Conservation (phyloP, 2,113 vertebrate species). For the Podarcis raffonei region DNA sequence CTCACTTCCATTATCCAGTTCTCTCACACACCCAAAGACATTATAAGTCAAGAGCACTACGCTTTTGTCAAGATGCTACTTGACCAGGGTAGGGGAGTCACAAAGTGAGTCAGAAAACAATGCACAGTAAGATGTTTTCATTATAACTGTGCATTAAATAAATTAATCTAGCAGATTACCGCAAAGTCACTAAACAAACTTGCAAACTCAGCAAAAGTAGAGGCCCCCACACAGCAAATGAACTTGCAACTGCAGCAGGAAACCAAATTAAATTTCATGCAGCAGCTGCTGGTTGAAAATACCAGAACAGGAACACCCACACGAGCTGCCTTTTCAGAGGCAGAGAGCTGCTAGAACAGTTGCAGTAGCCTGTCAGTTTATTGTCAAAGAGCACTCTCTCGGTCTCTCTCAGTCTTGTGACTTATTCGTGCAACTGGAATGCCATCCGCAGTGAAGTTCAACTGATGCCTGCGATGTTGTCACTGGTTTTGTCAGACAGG, state of each 20-base stretch:
- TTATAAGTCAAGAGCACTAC: conserved; percentile 22
- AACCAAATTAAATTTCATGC: conserved; percentile 22
- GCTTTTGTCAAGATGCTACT: neutral
- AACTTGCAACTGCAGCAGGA: conserved; percentile 57
- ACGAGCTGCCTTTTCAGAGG: neutral
- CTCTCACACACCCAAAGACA: neutral
- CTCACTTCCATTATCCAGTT: no score
- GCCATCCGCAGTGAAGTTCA: neutral
- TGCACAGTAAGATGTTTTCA: neutral
- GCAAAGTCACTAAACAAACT: conserved; percentile 42
- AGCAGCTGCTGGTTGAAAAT: conserved; percentile 22
- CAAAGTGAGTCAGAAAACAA: neutral
- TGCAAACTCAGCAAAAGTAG: conserved; percentile 57
- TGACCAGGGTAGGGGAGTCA: neutral
- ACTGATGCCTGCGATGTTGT: neutral
- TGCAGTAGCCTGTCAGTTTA: neutral
- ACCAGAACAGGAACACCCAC: neutral
- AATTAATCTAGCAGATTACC: conserved; percentile 33
- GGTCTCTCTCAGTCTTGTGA: neutral
- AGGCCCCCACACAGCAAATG: conserved; percentile 35
- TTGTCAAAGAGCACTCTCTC: neutral
- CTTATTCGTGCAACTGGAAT: neutral
- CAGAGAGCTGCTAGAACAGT: neutral
- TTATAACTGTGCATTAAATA: neutral
- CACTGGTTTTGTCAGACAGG: neutral